These are phyloP conservation scores for Callosobruchus maculatus DNA, from an alignment of 2,888 invertebrate species.

Conservation along the genomic window DNA sequence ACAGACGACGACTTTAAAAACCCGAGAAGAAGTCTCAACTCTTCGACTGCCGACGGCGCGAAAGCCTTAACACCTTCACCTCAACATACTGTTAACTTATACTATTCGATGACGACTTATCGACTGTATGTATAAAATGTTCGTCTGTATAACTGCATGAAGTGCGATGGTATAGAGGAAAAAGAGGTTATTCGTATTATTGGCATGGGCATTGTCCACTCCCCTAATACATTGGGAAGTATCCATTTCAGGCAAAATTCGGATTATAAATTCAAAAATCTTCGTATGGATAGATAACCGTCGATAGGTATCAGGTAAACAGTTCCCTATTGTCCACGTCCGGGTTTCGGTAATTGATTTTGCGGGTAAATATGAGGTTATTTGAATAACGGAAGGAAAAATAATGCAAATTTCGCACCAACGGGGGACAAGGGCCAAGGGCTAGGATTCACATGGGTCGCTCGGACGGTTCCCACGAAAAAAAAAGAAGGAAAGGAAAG, in stretches of 20 bases:
- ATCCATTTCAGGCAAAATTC: background rate
- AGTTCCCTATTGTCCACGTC: constrained; percentile 16
- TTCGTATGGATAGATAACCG: background rate
- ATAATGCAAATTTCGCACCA: constrained; percentile 31
- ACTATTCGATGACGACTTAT: no score
- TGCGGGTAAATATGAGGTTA: constrained; percentile 26
- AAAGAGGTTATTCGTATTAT: background rate
- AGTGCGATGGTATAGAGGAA: background rate
- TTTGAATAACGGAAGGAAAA: constrained; percentile 21
- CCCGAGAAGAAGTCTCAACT: no score
- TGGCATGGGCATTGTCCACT: background rate
- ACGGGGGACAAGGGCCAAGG: background rate
- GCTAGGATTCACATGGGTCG: background rate
- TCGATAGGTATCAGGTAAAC: constrained; percentile 7
- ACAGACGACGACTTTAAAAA: no score
- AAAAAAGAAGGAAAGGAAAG: constrained; percentile 27
- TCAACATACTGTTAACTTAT: no score
- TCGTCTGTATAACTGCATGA: background rate
- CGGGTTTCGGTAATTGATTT: constrained; percentile 21
- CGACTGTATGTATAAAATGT: no score
- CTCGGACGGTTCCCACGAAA: constrained; percentile 33
- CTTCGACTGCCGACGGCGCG: no score
- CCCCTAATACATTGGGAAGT: background rate
- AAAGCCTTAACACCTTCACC: no score
- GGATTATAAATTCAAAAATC: background rate